phyloP scores from a whole-genome alignment of 2,888 invertebrate species.

The Aphodius sticticus region DNA sequence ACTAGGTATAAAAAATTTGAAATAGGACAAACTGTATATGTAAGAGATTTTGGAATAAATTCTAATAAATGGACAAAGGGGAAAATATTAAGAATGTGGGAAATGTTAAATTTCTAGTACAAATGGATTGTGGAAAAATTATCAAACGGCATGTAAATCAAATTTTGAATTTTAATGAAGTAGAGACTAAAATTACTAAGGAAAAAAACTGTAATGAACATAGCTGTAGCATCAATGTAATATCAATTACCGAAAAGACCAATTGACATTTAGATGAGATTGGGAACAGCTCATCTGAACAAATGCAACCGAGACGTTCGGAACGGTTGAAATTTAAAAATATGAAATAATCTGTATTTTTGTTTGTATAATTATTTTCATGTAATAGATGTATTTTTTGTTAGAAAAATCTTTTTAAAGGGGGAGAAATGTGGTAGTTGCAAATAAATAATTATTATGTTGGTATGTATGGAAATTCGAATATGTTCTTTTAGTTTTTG shows the following conservation, averaged over 20 bases:
- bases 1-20: background rate
- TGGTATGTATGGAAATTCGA: too few species aligned
- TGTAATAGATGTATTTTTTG: too few species aligned
- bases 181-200: background rate
- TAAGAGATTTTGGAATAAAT: constrained; percentile 19
- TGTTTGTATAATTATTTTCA: too few species aligned
- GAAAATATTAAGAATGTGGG: constrained; percentile 11
- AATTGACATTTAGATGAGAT: background rate
- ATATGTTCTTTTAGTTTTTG: too few species aligned
- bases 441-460: too few species aligned
- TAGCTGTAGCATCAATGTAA: background rate
- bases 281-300: background rate
- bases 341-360: too few species aligned
- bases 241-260: background rate
- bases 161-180: background rate
- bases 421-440: too few species aligned
- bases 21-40: constrained; percentile 10
- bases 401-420: too few species aligned
- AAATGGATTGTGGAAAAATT: background rate
- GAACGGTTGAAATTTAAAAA: too few species aligned
- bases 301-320: too few species aligned
- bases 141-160: constrained; percentile 20
- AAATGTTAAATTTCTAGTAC: constrained; percentile 4
- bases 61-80: constrained; percentile 7
- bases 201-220: background rate